Conservation (phyloP, 2,113 vertebrate genomes). For the Maccullochella peelii region DNA sequence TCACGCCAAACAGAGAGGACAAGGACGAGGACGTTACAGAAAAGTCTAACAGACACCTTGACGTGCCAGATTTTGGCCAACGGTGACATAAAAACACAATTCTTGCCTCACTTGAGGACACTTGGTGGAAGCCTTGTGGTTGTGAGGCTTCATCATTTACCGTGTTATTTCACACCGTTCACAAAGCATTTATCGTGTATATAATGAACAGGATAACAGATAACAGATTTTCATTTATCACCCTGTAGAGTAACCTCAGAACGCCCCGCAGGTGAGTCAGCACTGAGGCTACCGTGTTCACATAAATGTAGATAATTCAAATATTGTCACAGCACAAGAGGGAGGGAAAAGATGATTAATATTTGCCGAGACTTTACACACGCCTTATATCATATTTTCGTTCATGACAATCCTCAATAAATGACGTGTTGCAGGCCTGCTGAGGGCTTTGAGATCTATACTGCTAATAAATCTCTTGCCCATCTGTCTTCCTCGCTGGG, state of each 20-base stretch:
- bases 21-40: not conserved
- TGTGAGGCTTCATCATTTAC: constrained; percentile 12
- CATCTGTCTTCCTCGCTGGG: constrained; percentile 31
- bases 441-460: constrained; percentile 9
- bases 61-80: not conserved
- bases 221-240: constrained; percentile 28
- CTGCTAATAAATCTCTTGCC: constrained; percentile 28
- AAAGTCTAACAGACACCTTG: not conserved
- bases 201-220: constrained; percentile 20
- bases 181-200: constrained; percentile 16
- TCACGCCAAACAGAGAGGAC: not conserved
- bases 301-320: constrained; percentile 42
- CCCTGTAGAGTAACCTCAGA: constrained; percentile 13
- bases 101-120: not conserved
- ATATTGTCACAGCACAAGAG: constrained; percentile 17
- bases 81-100: not conserved
- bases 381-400: constrained; percentile 15
- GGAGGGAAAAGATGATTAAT: constrained; percentile 33
- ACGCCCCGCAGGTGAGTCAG: not conserved
- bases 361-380: constrained; percentile 41
- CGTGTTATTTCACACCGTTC: not conserved
- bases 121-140: not conserved
- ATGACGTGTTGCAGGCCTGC: constrained; percentile 14
- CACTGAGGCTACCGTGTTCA: not conserved
- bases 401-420: constrained; percentile 24